Evolutionary conservation across 2,888 invertebrate species (phyloP).

Genomic region (Rhagonycha fulva): DNA sequence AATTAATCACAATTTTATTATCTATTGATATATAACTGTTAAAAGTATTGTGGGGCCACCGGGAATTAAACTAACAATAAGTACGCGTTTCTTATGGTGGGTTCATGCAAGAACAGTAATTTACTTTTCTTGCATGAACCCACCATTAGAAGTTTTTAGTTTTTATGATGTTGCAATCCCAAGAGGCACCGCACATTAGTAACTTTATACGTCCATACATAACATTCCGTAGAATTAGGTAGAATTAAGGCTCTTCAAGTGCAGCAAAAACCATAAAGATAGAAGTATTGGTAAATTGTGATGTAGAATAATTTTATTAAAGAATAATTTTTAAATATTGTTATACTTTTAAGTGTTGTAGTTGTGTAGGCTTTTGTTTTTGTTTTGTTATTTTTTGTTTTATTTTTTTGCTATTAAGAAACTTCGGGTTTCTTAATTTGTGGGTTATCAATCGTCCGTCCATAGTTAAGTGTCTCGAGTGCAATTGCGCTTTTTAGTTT

Average conservation of each 20-base stretch:
- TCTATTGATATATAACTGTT: neutral
- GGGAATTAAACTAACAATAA: too few relatives aligned
- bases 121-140: neutral
- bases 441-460: constrained; percentile 35
- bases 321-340: neutral
- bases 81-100: too few relatives aligned
- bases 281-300: constrained; percentile 6
- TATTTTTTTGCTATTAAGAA: constrained; percentile 24
- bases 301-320: constrained; percentile 1
- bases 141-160: too few relatives aligned
- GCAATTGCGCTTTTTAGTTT: neutral
- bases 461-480: constrained; percentile 25
- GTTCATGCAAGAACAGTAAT: neutral
- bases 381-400: constrained; percentile 24
- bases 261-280: constrained; percentile 28
- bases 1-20: neutral
- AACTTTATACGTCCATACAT: constrained; percentile 32
- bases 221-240: constrained; percentile 34
- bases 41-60: neutral
- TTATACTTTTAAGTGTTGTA: neutral
- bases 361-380: constrained; percentile 12
- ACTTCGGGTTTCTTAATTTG: constrained; percentile 31
- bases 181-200: neutral
- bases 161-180: neutral
- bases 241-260: constrained; percentile 21